Percentiles rank a stretch among this genome's conserved stretches.
These are phyloP conservation scores for Oreochromis spilurus DNA, from an alignment of 2,113 vertebrate species.

Conservation along the genomic window DNA sequence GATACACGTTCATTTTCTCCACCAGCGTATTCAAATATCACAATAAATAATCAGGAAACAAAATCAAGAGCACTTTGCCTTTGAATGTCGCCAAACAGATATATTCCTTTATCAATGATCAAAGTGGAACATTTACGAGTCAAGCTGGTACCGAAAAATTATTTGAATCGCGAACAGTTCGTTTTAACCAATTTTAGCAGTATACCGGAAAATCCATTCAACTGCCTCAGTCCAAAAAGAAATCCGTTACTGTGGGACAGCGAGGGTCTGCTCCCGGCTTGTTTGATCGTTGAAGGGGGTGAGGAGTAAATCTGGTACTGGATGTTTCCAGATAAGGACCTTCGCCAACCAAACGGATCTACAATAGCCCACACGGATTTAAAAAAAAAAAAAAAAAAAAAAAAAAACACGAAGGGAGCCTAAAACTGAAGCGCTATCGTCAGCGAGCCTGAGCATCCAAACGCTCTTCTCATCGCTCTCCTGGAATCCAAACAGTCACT, in stretches of 20 bases:
- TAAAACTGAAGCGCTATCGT: not conserved
- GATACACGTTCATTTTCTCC: slow-evolving; percentile 86
- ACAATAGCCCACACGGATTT: not conserved
- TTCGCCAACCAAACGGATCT: not conserved
- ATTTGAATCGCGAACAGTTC: not conserved
- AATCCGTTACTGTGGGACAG: slow-evolving; percentile 15
- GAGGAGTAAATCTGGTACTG: not conserved
- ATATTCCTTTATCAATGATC: not conserved
- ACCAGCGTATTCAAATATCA: not conserved
- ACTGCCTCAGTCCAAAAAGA: not conserved
- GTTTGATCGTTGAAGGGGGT: not conserved
- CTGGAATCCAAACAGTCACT: not conserved
- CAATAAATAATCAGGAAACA: not conserved
- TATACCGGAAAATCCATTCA: slow-evolving; percentile 52
- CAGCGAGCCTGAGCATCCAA: slow-evolving; percentile 25
- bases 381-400: not conserved
- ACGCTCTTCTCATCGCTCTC: not conserved
- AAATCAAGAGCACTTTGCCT: not conserved
- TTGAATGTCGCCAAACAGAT: not conserved
- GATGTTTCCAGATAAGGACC: not conserved
- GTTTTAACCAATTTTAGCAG: not conserved
- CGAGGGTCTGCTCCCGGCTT: not conserved
- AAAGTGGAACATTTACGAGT: not conserved
- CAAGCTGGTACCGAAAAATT: not conserved
- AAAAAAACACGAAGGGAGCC: not conserved